A percentile compares a stretch with the other conserved stretches of the same genome.
These are phyloP conservation scores for Aphaenogaster floridana DNA, from an alignment of 1,140 invertebrate species.

Conservation along the genomic window DNA sequence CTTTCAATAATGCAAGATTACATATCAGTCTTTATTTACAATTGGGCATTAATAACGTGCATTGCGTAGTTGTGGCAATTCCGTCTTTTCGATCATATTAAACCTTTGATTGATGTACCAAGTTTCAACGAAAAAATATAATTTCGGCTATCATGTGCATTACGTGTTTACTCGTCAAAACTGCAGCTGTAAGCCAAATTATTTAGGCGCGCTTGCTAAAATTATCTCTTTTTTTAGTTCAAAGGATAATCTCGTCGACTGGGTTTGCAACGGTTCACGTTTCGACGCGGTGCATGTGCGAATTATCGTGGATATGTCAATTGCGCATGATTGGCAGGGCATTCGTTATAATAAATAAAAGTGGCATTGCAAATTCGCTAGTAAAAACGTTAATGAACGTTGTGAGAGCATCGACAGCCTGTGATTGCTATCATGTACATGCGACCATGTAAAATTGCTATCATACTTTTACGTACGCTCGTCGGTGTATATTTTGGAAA, in stretches of 20 bases:
- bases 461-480: constrained; percentile 35
- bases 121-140: neutral
- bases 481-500: neutral
- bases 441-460: constrained; percentile 45
- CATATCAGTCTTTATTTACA: neutral
- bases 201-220: constrained; percentile 19
- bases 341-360: constrained; percentile 36
- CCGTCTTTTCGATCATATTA: neutral
- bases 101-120: neutral
- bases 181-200: constrained; percentile 13
- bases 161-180: constrained; percentile 17
- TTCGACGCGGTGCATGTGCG: neutral
- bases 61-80: neutral
- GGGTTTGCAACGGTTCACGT: constrained; percentile 11
- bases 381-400: constrained; percentile 57
- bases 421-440: constrained; percentile 32
- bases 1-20: neutral
- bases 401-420: constrained; percentile 31
- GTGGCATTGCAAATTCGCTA: constrained; percentile 21
- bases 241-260: constrained; percentile 29
- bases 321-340: constrained; percentile 14
- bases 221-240: constrained; percentile 25
- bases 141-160: neutral
- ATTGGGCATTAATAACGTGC: neutral
- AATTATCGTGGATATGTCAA: constrained; percentile 32